These are phyloP conservation scores for Urophycis tenuis DNA, from an alignment of 2,797 vertebrate species.

Conservation along the genomic window DNA sequence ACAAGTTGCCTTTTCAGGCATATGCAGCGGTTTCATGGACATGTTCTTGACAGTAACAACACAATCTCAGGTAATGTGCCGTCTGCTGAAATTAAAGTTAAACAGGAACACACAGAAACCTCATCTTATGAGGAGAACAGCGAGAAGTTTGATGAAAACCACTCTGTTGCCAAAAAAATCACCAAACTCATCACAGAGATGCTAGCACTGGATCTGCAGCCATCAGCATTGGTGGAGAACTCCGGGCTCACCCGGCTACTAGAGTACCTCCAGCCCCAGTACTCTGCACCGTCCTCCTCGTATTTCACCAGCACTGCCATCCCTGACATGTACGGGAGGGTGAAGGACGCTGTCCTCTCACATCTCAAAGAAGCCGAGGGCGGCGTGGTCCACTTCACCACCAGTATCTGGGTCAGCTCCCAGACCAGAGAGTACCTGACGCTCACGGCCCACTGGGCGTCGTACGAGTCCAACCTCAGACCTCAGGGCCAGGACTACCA, in stretches of 20 bases:
- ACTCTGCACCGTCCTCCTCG: conserved; percentile 85
- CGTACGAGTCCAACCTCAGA: conserved; percentile 81
- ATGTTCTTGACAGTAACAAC: conserved; percentile 81
- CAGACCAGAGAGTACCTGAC: conserved; percentile 94
- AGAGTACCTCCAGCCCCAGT: conserved; percentile 92
- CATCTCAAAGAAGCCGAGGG: conserved; percentile 92
- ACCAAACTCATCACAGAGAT: conserved; percentile 96
- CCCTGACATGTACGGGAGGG: conserved; percentile 91
- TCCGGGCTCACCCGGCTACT: conserved; percentile 89
- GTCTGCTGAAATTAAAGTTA: conserved; percentile 69
- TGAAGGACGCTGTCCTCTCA: conserved; percentile 83
- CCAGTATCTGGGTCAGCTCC: conserved; percentile 93
- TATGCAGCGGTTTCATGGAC: conserved; percentile 90
- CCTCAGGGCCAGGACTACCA: conserved; percentile 90
- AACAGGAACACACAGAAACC: conserved; percentile 72
- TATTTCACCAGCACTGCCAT: conserved; percentile 96
- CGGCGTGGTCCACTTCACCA: conserved; percentile 91
- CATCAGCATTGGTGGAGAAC: conserved; percentile 91
- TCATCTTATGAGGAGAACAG: conserved; percentile 73
- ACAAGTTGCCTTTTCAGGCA: conserved; percentile 95
- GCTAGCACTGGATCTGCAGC: conserved; percentile 99
- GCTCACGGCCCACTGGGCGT: conserved; percentile 93
- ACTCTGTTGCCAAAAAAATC: conserved; percentile 97
- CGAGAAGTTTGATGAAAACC: conserved; percentile 84
- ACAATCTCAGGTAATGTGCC: conserved; percentile 76